Evolutionary conservation across 1,140 invertebrate genomes (phyloP).

Genomic region (Lepidotrigona ventralis): DNA sequence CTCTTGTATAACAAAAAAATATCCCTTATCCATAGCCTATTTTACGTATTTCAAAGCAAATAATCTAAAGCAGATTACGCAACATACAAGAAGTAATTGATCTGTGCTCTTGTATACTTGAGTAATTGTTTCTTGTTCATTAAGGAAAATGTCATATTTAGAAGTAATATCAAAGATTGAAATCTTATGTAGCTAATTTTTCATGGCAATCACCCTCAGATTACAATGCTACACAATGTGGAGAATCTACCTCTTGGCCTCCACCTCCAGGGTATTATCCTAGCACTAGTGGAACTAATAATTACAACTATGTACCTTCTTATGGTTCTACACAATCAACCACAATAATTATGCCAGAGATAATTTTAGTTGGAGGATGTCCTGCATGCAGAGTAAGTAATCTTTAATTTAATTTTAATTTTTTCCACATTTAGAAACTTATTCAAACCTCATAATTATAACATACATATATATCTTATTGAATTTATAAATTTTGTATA

Average conservation of each 20-base stretch:
- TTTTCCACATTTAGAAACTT: not conserved
- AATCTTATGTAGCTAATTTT: conserved; percentile 52
- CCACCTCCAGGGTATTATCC: conserved; percentile 77
- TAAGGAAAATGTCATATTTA: not conserved
- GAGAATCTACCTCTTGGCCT: conserved; percentile 61
- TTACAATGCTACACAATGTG: conserved; percentile 68
- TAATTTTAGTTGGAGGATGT: conserved; percentile 89
- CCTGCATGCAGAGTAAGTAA: conserved; percentile 87
- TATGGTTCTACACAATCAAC: conserved; percentile 79
- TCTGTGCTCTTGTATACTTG: not conserved
- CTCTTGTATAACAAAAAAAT: not conserved
- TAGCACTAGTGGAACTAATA: conserved; percentile 49
- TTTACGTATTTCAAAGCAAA: not conserved
- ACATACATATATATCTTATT: not conserved
- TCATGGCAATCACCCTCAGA: conserved; percentile 73
- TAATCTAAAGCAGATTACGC: conserved; percentile 5
- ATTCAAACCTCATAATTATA: not conserved
- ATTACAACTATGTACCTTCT: conserved; percentile 73
- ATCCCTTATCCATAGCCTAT: not conserved
- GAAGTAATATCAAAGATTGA: not conserved
- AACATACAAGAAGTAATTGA: not conserved
- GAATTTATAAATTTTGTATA: not conserved
- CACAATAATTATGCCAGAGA: conserved; percentile 80
- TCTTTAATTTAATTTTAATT: not conserved
- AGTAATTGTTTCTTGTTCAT: not conserved